Evolutionary conservation across 2,888 invertebrate species (phyloP), one percentile per base, ranked within the genome.

Genomic region (Podotricha telesiphe): DNA sequence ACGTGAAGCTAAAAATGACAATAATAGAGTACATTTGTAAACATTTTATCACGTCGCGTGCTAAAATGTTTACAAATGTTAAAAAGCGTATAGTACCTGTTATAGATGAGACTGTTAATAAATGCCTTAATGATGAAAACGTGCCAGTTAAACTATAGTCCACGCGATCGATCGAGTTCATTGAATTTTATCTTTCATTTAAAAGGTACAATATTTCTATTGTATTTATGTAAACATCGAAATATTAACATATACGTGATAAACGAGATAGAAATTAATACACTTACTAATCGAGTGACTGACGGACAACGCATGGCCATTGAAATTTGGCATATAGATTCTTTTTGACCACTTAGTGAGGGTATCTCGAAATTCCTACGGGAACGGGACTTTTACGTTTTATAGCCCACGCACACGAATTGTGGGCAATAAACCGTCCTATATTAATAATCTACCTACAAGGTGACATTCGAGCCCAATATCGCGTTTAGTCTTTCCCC

Each of bases 61-160:
- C 45, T 59, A 42, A 59, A 55, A 59, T 17, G 10, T 45, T 45
- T 45, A 10, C 37, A 59, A 20, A 4, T 8, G 42, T 59, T 28
- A n/a, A 59, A 45, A 22, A 22, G 22, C 22, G 45, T 45, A 22
- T 17, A 45, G 42, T 59, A 19, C 34, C 19, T 15, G 19, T 17
- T 8, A 37, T 37, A 53, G 53, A 28, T 37, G 34, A 15, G 19
- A 37, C 34, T 20, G 19, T 48, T 48, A 17, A 62, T 15, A 62
- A 48, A 19, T 50, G 4, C 15, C 19, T 62, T 37, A 48, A 48
- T 50, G 19, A 62, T 48, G 22, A 28, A 62, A 48, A 62, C 37
- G 37, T 20, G 62, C 19, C 48, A 50, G 62, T 37, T 48, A 62
- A 62, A 48, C 50, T 50, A 62, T 34, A 62, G 48, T 15, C n/a